Evolutionary conservation across 2,888 invertebrate genomes (phyloP), one percentile per base, ranked within the genome.

Genomic region (Melinaea marsaeus): DNA sequence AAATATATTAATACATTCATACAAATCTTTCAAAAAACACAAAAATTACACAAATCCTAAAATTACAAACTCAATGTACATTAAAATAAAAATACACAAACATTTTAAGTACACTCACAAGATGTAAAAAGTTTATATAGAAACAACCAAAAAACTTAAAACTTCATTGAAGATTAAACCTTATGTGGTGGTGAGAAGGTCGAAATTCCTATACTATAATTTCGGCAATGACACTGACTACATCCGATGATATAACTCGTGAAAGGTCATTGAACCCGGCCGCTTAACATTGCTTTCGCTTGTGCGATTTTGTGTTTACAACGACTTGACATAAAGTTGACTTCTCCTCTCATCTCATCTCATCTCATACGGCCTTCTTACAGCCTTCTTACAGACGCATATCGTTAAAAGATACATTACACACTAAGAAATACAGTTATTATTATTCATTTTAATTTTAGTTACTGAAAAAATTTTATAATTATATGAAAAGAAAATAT

Each of bases 201-300:
- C 74, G 74, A 86, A 83, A 85, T 86, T 84, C 74, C 80, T 80
- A 75, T 79, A 79, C 73, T 78, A 80, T 75, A 76, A 80, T 85
- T 91, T 91, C 88, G 91, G 90, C 91, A 91, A 88, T 91, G 91
- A 90, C 91, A 91, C 88, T 90, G 90, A 90, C 89, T 85, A 82
- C 86, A 83, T 80, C 81, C 87, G 89, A 84, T 90, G 90, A 90
- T 90, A 90, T 91, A 91, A 90, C 90, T 77, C 87, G 87, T 89
- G 90, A 90, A 91, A 91, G 91, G 91, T 88, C 91, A 86, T 90
- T 90, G 90, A 91, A 86, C 91, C 82, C 82, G 78, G 64, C 69
- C 74, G 78, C 76, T 22, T 22, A 22, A 22, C 79, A 66, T 67
- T 67, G 84, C 86, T 87, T 87, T 88, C 86, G 85, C 82, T 86